Percentiles rank a stretch among this genome's conserved stretches.
Evolutionary conservation across 2,113 vertebrate genomes (phyloP).

Genomic region (Myotis davidii): DNA sequence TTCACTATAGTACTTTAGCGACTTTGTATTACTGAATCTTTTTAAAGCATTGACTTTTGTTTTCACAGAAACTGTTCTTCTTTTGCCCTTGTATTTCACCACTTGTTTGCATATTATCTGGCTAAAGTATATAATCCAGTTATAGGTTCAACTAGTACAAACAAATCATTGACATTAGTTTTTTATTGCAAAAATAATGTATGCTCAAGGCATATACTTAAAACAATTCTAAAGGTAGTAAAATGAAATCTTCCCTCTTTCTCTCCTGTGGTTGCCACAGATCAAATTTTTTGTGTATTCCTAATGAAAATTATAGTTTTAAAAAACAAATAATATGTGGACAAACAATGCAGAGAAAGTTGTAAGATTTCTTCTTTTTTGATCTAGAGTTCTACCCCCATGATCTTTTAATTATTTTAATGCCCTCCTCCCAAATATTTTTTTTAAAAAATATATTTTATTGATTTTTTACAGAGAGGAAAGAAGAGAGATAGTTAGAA

Average conservation of each 20-base stretch:
- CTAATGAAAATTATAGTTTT: slow-evolving; percentile 9
- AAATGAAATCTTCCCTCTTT: neutral
- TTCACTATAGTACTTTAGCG: neutral
- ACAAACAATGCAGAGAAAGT: neutral
- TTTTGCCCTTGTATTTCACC: neutral
- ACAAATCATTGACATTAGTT: too few species aligned
- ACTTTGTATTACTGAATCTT: neutral
- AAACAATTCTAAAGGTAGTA: neutral
- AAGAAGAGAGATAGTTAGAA: too few species aligned
- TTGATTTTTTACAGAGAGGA: too few species aligned
- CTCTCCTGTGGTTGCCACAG: neutral
- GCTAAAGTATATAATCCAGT: too few species aligned
- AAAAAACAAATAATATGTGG: neutral
- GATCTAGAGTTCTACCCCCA: neutral
- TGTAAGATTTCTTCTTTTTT: neutral
- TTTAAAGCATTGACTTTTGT: neutral
- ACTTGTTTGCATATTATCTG: neutral
- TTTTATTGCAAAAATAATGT: too few species aligned
- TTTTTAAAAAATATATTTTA: too few species aligned
- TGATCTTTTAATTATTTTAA: slow-evolving; percentile 10
- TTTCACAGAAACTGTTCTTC: neutral
- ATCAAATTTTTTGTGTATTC: neutral
- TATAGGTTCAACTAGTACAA: too few species aligned
- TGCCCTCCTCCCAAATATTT: neutral
- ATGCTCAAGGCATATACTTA: neutral